Evolutionary conservation across 2,888 invertebrate genomes (phyloP), one percentile per base, ranked within the genome.

Genomic region (Watsonalla binaria): DNA sequence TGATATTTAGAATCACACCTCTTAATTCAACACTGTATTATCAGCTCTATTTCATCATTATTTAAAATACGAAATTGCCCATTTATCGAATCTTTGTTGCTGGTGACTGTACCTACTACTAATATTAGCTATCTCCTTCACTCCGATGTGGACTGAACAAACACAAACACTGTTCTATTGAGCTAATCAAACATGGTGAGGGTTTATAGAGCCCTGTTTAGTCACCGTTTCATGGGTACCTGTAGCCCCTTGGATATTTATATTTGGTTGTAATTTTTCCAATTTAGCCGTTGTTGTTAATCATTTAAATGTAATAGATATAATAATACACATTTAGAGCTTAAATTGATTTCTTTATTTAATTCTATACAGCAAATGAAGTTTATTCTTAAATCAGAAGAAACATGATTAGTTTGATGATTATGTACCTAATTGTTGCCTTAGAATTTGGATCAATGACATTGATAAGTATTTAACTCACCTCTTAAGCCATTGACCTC

Each of bases 161-260:
- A 78, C 73, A 74, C 70, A 76, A 76, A 76, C 74, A 75, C 56
- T 64, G 69, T 63, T 60, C 70, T 70, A 76, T 74, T 68, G 74
- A 69, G 70, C 70, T 77, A 75, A 75, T 74, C 79, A 78, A 78
- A 78, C 74, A 76, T 63, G 66, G 66, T 68, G 67, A 74, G 75
- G 69, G 75, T 70, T 73, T 70, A 71, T 72, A 69, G 61, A 72
- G 64, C 58, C 58, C 60, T 63, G 63, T 60, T 24, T 68, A 72
- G 65, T 63, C 61, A 68, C 63, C 59, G 60, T 62, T 70, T 57
- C 57, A 55, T 62, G 54, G 54, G 58, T 62, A 62, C 64, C 62
- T 59, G 61, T 42, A 56, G 47, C 59, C 54, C 51, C 51, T 58
- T 46, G 51, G 45, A 6, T 14, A 14, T n/a, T 34, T 50, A 46